Percentiles rank a stretch among this genome's conserved stretches.
Evolutionary conservation across 2,888 invertebrate species (phyloP).

Genomic region (Agrilus cyanescens): DNA sequence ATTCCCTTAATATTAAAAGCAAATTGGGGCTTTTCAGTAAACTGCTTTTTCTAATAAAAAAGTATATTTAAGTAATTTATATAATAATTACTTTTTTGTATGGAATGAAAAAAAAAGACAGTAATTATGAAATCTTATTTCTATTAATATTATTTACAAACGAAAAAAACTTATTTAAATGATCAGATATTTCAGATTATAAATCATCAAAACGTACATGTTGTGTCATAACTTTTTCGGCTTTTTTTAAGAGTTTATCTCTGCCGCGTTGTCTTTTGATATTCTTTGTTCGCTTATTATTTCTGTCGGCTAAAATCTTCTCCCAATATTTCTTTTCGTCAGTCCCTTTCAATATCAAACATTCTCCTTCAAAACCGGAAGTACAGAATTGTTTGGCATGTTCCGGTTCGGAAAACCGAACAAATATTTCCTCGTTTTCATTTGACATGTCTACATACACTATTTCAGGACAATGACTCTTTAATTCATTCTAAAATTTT

Average conservation of each 20-base stretch:
- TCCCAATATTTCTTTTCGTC: slow-evolving; percentile 73
- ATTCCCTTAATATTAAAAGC: too few species aligned
- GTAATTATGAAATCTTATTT: neutral
- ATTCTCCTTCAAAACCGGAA: slow-evolving; percentile 30
- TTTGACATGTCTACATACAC: slow-evolving; percentile 64
- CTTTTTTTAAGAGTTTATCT: slow-evolving; percentile 46
- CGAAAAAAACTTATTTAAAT: neutral
- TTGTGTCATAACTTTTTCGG: slow-evolving; percentile 56
- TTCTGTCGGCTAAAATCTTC: slow-evolving; percentile 54
- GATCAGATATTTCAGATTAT: slow-evolving; percentile 8
- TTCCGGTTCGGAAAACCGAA: slow-evolving; percentile 48
- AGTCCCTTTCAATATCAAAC: slow-evolving; percentile 42
- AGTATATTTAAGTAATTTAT: neutral
- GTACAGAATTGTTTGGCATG: slow-evolving; percentile 35
- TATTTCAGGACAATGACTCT: slow-evolving; percentile 47
- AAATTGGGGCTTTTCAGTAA: too few species aligned
- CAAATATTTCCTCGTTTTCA: slow-evolving; percentile 52
- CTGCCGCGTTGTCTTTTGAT: slow-evolving; percentile 45
- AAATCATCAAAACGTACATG: slow-evolving; percentile 59
- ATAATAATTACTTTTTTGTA: neutral
- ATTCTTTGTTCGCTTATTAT: slow-evolving; percentile 39
- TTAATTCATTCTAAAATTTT: slow-evolving; percentile 48
- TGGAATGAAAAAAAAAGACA: neutral
- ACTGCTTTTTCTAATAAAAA: too few species aligned
- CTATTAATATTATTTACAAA: neutral